Percentiles rank a stretch among this genome's conserved stretches.
Evolutionary conservation across 1,140 invertebrate genomes (phyloP).

Genomic region (Scaptomyza hsui): DNA sequence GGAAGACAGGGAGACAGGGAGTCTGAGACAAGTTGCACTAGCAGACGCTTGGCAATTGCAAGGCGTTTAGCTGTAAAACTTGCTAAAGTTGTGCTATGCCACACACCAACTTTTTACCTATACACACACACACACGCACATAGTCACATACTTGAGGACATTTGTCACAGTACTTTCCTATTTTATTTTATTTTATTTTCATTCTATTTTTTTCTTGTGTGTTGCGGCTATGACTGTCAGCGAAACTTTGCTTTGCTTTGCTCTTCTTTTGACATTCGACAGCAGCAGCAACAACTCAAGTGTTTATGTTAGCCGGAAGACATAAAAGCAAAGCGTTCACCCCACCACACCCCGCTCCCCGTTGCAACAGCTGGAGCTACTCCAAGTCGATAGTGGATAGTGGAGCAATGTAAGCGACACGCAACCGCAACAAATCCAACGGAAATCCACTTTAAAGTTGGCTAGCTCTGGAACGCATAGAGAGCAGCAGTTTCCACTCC

Average conservation of each 20-base stretch:
- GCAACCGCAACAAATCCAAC: slow-evolving; percentile 81
- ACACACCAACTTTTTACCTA: slow-evolving; percentile 59
- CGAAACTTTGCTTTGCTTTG: slow-evolving; percentile 63
- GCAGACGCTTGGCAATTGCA: slow-evolving; percentile 65
- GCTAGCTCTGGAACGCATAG: slow-evolving; percentile 31
- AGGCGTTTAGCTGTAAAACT: slow-evolving; percentile 80
- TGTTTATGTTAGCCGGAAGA: slow-evolving; percentile 83
- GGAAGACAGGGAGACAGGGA: slow-evolving; percentile 2
- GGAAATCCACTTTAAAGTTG: slow-evolving; percentile 81
- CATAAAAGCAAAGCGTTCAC: slow-evolving; percentile 72
- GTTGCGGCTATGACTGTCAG: slow-evolving; percentile 67
- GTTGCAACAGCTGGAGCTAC: slow-evolving; percentile 1
- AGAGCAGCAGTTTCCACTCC: slow-evolving; percentile 15
- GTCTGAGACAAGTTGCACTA: slow-evolving; percentile 10
- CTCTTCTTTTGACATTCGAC: slow-evolving; percentile 51
- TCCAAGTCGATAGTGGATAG: slow-evolving; percentile 34
- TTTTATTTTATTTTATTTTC: slow-evolving; percentile 22
- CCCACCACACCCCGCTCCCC: background rate
- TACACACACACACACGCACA: slow-evolving; percentile 18
- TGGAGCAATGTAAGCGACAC: slow-evolving; percentile 66
- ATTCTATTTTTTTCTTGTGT: slow-evolving; percentile 33
- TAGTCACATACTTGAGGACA: slow-evolving; percentile 54
- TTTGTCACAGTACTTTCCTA: slow-evolving; percentile 72
- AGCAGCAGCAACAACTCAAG: slow-evolving; percentile 55
- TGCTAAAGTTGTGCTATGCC: slow-evolving; percentile 64